Base-by-base conservation (phyloP, 2,113 vertebrate species). In the Vidua chalybeata region DNA sequence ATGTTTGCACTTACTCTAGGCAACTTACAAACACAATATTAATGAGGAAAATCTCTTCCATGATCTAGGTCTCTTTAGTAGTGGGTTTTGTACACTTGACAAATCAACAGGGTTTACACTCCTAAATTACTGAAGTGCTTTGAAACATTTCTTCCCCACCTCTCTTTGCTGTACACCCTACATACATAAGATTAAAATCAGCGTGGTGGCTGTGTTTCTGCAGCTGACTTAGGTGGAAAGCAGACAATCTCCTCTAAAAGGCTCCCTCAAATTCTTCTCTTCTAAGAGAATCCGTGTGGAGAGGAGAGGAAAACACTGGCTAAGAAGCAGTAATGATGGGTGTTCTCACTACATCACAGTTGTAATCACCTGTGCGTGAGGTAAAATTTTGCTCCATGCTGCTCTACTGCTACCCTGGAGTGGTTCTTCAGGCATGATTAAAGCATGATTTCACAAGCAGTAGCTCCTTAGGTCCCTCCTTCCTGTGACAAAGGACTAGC, bases 341-440 rank as follows among this genome's bases (percentile, higher is more conserved):
- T 58, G 13, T 17, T 76, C 86, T 73, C 45, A 62, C 45, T 7
- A 37, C 5, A 7, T 20, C 48, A 4, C 13, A 23, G 15, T 0
- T 56, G 30, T 13, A 26, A 26, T 66, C 43, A 62, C 46, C 45
- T 3, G 15, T 2, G 11, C 0, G 0, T 0, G 15, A 30, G 24
- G 8, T n/a, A 54, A 79, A 85, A 46, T 6, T 27, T 68, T 88
- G 68, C 30, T 62, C 15, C 22, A 27, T 21, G 4, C 11, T 52
- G 30, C 45, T 21, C 35, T 46, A 13, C 59, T 2, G 2, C 46
- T 46, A 21, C 7, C 10, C 3, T 0, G 0, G 43, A 43, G 31
- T 10, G 22, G 26, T 8, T 61, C 31, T 67, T 28, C 43, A 28
- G 30, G 69, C 37, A 15, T 22, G n/a, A 45, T 48, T 92, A 55